Percentiles rank a stretch among this genome's conserved stretches.
Conservation (phyloP, 2,113 vertebrate genomes). For the Lophura nycthemera region DNA sequence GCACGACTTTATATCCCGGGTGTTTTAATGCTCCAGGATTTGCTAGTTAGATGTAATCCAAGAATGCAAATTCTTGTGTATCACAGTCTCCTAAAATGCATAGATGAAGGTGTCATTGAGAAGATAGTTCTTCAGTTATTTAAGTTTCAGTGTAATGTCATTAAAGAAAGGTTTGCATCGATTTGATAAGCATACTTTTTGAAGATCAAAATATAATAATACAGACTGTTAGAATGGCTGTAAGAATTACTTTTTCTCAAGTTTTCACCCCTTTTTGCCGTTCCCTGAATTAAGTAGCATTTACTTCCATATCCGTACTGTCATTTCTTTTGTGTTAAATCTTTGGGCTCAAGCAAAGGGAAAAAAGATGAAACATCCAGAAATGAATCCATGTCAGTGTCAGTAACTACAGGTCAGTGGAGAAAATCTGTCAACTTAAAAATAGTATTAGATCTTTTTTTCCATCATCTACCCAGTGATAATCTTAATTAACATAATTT, state of each 20-base stretch:
- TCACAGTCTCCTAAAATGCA: rapidly evolving
- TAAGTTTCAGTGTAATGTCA: neutral
- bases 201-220: neutral
- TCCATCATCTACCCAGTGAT: neutral
- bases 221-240: neutral
- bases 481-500: neutral
- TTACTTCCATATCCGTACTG: neutral
- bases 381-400: neutral
- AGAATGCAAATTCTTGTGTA: neutral
- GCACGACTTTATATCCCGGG: neutral
- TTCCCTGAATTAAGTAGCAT: neutral
- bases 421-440: neutral
- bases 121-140: neutral
- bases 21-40: neutral
- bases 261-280: neutral
- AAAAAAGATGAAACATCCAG: neutral
- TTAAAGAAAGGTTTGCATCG: neutral
- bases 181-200: neutral
- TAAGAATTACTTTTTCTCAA: neutral
- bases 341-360: neutral
- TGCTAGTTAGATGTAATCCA: neutral
- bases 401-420: neutral
- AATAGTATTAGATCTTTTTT: neutral
- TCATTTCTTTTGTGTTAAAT: neutral
- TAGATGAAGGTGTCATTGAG: neutral